phyloP scores from a whole-genome alignment of 2,113 vertebrate species.

The Calyptommatus sinebrachiatus region DNA sequence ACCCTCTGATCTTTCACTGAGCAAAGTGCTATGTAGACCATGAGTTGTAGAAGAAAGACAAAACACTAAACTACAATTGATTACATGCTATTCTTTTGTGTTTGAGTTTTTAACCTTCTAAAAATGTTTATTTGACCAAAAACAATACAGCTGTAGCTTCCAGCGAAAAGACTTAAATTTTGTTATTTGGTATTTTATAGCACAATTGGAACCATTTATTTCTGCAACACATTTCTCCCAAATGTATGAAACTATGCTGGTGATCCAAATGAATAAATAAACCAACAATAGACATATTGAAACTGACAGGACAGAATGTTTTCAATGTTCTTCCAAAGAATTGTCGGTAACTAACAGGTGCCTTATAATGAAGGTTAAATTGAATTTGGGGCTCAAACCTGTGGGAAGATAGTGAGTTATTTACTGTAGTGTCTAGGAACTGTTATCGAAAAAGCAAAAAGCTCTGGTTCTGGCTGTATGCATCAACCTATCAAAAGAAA shows the following conservation, averaged over 20 bases:
- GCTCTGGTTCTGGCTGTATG: neutral
- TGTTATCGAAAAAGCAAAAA: neutral
- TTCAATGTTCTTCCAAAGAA: slow-evolving; percentile 2
- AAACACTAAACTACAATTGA: neutral
- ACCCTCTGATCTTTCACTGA: neutral
- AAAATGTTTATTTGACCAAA: neutral
- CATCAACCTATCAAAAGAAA: neutral
- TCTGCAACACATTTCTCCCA: neutral
- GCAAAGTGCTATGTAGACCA: too few relatives aligned
- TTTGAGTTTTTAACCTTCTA: neutral
- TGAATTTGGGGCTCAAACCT: slow-evolving; percentile 6
- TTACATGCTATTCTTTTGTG: neutral
- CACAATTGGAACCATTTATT: slow-evolving; percentile 16
- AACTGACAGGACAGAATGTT: neutral
- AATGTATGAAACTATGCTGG: neutral
- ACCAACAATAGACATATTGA: slow-evolving; percentile 11
- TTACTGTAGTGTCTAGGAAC: neutral
- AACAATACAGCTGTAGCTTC: neutral
- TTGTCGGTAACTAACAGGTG: slow-evolving; percentile 6
- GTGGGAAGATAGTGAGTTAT: slow-evolving; percentile 4
- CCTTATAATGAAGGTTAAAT: slow-evolving; percentile 6
- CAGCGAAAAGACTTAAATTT: neutral
- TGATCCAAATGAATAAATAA: neutral
- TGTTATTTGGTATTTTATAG: slow-evolving; percentile 1
- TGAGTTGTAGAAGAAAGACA: neutral